A percentile compares a stretch with the other conserved stretches of the same genome.
Conservation (phyloP, 2,888 invertebrate genomes). For the Sturmia bella region DNA sequence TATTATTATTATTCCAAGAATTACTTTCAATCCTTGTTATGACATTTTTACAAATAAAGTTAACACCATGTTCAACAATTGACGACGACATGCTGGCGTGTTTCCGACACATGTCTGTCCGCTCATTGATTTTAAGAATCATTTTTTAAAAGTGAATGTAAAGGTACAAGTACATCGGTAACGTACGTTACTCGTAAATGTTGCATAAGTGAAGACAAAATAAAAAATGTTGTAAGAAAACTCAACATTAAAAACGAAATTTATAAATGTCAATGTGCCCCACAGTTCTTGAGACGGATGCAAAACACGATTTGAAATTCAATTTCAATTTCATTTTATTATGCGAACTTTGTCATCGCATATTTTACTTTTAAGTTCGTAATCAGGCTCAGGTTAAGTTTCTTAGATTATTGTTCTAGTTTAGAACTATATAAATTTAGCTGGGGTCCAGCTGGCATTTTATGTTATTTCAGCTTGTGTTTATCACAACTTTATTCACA, state of each 20-base stretch:
- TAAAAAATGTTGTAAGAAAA: neutral
- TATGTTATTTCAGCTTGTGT: too few species aligned
- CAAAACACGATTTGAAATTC: neutral
- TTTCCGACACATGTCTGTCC: constrained; percentile 33
- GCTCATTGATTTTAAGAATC: constrained; percentile 47
- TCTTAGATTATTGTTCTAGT: too few species aligned
- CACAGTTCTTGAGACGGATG: neutral
- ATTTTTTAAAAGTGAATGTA: constrained; percentile 23
- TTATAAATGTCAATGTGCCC: constrained; percentile 10
- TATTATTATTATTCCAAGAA: too few species aligned
- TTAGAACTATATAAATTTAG: too few species aligned
- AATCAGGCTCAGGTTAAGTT: too few species aligned
- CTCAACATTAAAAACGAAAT: neutral
- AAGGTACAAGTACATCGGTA: neutral
- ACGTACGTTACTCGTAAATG: constrained; percentile 43
- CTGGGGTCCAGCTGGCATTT: too few species aligned
- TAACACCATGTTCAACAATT: constrained; percentile 37
- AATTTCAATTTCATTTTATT: too few species aligned
- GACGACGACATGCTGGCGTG: constrained; percentile 52
- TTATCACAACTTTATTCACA: too few species aligned
- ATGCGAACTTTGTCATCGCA: too few species aligned
- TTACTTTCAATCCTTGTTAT: too few species aligned
- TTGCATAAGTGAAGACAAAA: constrained; percentile 44
- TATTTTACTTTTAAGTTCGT: too few species aligned
- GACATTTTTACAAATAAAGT: neutral